Conservation (phyloP, 2,113 vertebrate genomes). For the Centrocercus urophasianus region DNA sequence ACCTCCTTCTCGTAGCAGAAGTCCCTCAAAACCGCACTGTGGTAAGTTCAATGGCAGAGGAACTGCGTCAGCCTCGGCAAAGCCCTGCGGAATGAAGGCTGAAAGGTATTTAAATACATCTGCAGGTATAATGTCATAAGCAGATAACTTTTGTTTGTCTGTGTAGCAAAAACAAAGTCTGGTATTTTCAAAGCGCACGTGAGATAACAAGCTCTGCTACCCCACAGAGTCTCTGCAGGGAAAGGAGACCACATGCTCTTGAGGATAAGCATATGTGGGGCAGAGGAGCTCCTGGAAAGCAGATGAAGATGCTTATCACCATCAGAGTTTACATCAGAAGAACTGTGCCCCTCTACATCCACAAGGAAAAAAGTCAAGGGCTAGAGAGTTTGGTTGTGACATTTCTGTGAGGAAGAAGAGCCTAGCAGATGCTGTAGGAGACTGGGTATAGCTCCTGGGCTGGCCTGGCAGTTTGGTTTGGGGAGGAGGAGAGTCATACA, state of each 20-base stretch:
- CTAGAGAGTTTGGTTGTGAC: neutral
- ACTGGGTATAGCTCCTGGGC: neutral
- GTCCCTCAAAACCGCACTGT: neutral
- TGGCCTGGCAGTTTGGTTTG: neutral
- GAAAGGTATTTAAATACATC: neutral
- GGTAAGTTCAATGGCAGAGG: neutral
- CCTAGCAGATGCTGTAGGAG: neutral
- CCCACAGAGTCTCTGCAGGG: neutral
- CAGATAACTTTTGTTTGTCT: neutral
- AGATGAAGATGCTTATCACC: neutral
- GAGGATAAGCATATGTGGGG: rapidly evolving
- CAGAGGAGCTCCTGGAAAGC: neutral
- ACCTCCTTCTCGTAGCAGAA: neutral
- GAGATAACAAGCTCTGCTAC: neutral
- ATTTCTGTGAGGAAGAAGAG: neutral
- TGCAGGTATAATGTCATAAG: slow-evolving; percentile 14
- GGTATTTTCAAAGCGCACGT: slow-evolving; percentile 20
- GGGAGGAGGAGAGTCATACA: neutral
- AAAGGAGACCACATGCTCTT: neutral
- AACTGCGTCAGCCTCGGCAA: neutral
- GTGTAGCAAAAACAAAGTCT: neutral
- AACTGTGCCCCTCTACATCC: neutral
- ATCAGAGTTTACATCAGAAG: neutral
- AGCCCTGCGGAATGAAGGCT: neutral
- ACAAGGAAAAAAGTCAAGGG: neutral